phyloP scores from a whole-genome alignment of 1,140 invertebrate species.

The Bombyx mori region ASM3026992v2 NC_085107.1:10874501-10875000 shows the following conservation, averaged over 20 bases:
- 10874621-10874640: constrained; percentile 91
- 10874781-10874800: constrained; percentile 77
- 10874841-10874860: constrained; percentile 24
- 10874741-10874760: constrained; percentile 99
- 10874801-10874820: constrained; percentile 67
- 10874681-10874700: constrained; percentile 99
- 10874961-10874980: too few relatives aligned
- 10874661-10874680: constrained; percentile 96
- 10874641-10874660: constrained; percentile 95
- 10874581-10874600: background rate
- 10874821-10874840: constrained; percentile 38
- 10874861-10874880: background rate
- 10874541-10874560: too few relatives aligned
- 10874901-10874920: background rate
- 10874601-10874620: constrained; percentile 14
- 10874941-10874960: too few relatives aligned
- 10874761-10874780: constrained; percentile 92
- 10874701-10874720: constrained; percentile 95
- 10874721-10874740: constrained; percentile 98
- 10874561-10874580: too few relatives aligned
- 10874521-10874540: too few relatives aligned
- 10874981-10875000: too few relatives aligned
- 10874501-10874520: too few relatives aligned
- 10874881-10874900: background rate
- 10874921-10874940: background rate